These are phyloP conservation scores for Gryllus longicercus DNA, from an alignment of 2,888 invertebrate genomes.

Conservation along the genomic window DNA sequence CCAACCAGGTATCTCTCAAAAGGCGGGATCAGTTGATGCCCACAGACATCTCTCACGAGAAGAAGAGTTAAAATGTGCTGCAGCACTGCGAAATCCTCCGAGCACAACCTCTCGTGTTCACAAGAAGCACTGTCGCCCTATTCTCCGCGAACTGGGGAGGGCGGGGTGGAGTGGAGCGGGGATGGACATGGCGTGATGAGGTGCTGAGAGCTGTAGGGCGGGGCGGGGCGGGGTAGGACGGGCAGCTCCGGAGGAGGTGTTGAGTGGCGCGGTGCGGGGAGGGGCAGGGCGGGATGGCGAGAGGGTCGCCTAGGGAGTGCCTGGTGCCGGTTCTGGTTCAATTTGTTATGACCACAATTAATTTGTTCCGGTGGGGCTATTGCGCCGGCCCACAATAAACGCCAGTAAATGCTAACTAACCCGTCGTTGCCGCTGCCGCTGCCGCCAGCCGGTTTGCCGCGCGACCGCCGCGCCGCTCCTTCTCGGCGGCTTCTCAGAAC, in stretches of 20 bases:
- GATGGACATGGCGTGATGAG: too few relatives aligned
- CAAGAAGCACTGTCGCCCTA: too few relatives aligned
- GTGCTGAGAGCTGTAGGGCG: too few relatives aligned
- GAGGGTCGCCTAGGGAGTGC: background rate
- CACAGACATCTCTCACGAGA: too few relatives aligned
- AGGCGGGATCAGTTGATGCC: too few relatives aligned
- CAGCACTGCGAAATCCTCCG: too few relatives aligned
- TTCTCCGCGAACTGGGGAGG: too few relatives aligned
- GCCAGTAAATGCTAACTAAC: slow-evolving; percentile 10
- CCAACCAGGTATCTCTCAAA: too few relatives aligned
- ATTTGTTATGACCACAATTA: slow-evolving; percentile 17
- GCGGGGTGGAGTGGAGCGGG: too few relatives aligned
- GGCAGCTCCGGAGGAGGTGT: background rate
- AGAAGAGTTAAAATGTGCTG: too few relatives aligned
- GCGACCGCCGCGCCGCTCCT: background rate
- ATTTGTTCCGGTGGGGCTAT: slow-evolving; percentile 11
- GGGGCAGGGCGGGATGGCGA: background rate
- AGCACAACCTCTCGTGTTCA: too few relatives aligned
- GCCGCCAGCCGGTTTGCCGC: background rate
- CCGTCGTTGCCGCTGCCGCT: background rate
- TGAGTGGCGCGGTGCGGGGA: background rate
- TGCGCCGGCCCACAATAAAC: background rate
- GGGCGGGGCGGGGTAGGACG: background rate
- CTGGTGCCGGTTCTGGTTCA: background rate
- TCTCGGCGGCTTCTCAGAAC: too few relatives aligned